These are phyloP conservation scores for Cynoglossus semilaevis DNA, from an alignment of 2,113 vertebrate genomes.

Conservation along the genomic window DNA sequence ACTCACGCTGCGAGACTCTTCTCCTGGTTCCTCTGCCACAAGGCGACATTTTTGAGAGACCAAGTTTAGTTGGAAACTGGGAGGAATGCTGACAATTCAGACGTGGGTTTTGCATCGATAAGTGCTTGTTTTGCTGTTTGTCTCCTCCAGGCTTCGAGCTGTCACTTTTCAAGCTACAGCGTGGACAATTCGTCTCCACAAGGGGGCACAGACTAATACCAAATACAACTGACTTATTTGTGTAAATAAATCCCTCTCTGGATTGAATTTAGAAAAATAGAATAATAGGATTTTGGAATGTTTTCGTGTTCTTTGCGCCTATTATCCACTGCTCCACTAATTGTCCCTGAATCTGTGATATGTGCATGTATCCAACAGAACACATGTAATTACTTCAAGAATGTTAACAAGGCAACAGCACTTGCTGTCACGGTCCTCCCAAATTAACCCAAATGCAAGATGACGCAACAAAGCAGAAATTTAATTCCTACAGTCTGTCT, in stretches of 20 bases:
- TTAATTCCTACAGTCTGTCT: too few species aligned
- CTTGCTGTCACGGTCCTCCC: background rate
- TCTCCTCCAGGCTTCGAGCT: constrained; percentile 47
- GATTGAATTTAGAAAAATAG: too few species aligned
- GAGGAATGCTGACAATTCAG: constrained; percentile 69
- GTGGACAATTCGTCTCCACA: constrained; percentile 41
- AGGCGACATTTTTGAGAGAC: constrained; percentile 53
- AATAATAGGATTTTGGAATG: too few species aligned
- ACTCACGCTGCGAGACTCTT: constrained; percentile 42
- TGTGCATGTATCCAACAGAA: background rate
- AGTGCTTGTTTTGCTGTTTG: constrained; percentile 65
- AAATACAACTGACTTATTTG: background rate
- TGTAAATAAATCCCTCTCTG: too few species aligned
- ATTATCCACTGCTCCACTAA: too few species aligned
- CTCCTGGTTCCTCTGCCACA: constrained; percentile 54
- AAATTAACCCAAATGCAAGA: background rate
- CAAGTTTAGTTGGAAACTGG: constrained; percentile 63
- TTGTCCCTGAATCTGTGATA: background rate
- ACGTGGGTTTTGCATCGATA: constrained; percentile 64
- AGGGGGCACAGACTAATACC: constrained; percentile 7
- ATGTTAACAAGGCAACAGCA: background rate
- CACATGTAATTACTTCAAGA: background rate
- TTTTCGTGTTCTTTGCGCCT: too few species aligned
- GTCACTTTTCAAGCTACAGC: constrained; percentile 50
- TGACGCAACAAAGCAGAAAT: background rate